A percentile compares a stretch with the other conserved stretches of the same genome.
phyloP scores from a whole-genome alignment of 2,113 vertebrate species.

The Chionomys nivalis region DNA sequence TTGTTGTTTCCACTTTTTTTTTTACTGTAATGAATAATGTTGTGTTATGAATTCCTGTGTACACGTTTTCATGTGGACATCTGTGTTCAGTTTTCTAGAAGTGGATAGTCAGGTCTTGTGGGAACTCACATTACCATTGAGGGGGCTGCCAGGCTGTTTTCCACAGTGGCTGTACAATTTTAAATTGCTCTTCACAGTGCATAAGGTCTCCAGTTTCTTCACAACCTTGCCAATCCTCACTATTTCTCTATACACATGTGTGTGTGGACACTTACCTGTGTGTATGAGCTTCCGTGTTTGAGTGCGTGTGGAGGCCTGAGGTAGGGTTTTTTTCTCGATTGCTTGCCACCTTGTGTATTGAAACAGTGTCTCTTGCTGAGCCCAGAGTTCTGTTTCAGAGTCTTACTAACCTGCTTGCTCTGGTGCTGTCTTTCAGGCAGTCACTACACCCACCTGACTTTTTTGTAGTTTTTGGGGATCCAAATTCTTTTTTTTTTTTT shows the following conservation, averaged over 20 bases:
- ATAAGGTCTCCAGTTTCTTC: not conserved
- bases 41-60: not conserved
- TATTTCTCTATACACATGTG: not conserved
- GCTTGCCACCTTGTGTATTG: not conserved
- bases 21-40: not conserved
- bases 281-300: not conserved
- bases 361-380: not conserved
- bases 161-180: not conserved
- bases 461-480: not conserved
- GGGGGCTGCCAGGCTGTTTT: not conserved
- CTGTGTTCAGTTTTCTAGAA: constrained; percentile 1
- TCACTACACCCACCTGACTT: not conserved
- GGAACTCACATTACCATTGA: not conserved
- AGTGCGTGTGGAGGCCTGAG: not conserved
- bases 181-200: not conserved
- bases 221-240: not conserved
- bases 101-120: not conserved
- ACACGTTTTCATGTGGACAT: not conserved
- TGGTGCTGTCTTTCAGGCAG: not conserved
- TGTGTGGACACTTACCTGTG: not conserved
- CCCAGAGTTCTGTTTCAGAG: not conserved
- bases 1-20: not conserved
- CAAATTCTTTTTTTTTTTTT: too few species aligned
- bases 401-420: not conserved
- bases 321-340: too few species aligned